phyloP scores from a whole-genome alignment of 2,797 vertebrate genomes.

The Sebastes diaconus region DNA sequence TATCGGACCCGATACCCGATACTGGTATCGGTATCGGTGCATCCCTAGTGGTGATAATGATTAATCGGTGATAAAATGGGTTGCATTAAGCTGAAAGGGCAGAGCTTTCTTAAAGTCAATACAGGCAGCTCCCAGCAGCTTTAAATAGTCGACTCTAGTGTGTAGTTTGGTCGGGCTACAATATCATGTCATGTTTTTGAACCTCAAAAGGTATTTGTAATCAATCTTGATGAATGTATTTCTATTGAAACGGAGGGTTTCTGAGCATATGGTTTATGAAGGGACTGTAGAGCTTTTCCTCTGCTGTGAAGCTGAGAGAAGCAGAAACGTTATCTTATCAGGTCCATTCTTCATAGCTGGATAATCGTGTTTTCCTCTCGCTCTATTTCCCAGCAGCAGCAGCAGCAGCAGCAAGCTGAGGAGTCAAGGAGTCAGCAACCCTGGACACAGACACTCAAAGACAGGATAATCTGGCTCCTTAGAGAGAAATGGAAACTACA shows the following conservation, averaged over 20 bases:
- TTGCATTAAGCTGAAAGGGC: too few species aligned
- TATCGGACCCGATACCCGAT: too few species aligned
- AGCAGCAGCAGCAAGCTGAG: slow-evolving; percentile 5
- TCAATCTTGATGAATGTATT: background rate
- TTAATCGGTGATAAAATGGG: background rate
- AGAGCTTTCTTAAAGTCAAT: background rate
- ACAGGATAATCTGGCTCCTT: slow-evolving; percentile 27
- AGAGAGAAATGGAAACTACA: slow-evolving; percentile 2
- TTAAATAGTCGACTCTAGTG: background rate
- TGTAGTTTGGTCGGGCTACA: background rate
- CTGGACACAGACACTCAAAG: background rate
- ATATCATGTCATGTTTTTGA: background rate
- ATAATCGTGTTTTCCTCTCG: background rate
- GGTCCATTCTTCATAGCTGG: background rate
- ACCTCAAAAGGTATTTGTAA: background rate
- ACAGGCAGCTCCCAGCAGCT: background rate
- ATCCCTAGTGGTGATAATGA: background rate
- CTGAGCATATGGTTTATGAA: background rate
- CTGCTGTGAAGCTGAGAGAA: background rate
- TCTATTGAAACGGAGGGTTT: background rate
- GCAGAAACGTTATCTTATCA: slow-evolving; percentile 4
- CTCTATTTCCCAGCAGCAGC: background rate
- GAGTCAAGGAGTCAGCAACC: slow-evolving; percentile 20
- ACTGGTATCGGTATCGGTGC: too few species aligned
- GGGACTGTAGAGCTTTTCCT: background rate